Conservation (phyloP, 2,113 vertebrate genomes). For the Coptodon rendalli region DNA sequence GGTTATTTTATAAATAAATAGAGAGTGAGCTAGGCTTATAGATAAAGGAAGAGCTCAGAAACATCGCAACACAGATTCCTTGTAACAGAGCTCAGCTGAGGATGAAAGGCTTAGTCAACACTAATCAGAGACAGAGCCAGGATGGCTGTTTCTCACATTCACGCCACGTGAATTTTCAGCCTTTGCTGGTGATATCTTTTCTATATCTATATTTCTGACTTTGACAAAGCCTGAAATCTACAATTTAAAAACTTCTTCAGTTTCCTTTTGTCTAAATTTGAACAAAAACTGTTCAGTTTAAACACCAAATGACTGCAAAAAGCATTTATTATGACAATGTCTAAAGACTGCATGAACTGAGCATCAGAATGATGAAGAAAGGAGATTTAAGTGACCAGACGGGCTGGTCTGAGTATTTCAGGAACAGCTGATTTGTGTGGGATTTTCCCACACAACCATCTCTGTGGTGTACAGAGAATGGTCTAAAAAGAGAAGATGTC, state of each 20-base stretch:
- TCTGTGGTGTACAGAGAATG: neutral
- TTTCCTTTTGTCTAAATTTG: neutral
- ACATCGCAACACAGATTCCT: neutral
- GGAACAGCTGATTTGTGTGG: neutral
- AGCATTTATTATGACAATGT: neutral
- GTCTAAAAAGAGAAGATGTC: neutral
- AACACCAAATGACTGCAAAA: neutral
- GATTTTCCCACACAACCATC: neutral
- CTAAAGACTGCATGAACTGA: neutral
- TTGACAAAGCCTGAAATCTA: neutral
- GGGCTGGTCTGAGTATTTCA: neutral
- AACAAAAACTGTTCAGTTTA: neutral
- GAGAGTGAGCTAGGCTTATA: neutral
- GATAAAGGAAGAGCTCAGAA: neutral
- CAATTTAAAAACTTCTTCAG: neutral
- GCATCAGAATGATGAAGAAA: neutral
- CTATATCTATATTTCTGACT: neutral
- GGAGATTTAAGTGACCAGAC: neutral
- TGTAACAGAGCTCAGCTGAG: neutral
- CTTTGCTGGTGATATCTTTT: neutral
- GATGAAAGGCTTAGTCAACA: neutral
- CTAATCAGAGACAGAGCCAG: neutral
- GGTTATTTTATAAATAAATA: neutral
- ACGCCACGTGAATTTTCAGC: neutral
- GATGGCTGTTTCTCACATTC: neutral